These are phyloP conservation scores for Alcedo quadribrachys DNA, from an alignment of 2,797 vertebrate genomes.

Conservation along the genomic window DNA sequence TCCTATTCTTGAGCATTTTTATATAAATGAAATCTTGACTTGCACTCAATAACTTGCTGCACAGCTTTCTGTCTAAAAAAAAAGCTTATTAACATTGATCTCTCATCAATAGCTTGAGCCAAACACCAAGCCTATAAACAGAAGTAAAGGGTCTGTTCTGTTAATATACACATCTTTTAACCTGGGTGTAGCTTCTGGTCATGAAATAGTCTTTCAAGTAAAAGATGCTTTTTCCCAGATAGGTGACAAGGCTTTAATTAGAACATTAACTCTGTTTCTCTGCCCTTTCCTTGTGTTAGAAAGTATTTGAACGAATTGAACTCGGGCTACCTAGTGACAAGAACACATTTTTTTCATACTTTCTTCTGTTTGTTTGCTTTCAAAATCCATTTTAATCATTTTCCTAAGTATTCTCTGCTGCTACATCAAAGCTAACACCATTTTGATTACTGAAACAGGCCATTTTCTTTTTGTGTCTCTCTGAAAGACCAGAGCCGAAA, in stretches of 20 bases:
- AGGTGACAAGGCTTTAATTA: slow-evolving; percentile 16
- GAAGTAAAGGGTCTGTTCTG: neutral
- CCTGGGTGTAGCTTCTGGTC: neutral
- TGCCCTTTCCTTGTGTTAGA: neutral
- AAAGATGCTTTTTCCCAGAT: neutral
- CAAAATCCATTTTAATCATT: slow-evolving; percentile 14
- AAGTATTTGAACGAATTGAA: neutral
- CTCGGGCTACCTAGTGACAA: neutral
- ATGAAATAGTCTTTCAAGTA: neutral
- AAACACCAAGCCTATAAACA: neutral
- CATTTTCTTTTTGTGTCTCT: neutral
- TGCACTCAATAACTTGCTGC: neutral
- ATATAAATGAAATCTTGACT: neutral
- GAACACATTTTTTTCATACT: neutral
- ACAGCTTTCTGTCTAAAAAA: neutral
- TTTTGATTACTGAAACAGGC: neutral
- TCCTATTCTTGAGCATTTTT: neutral
- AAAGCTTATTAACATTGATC: neutral
- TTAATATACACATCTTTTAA: neutral
- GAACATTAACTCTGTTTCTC: neutral
- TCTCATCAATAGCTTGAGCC: neutral
- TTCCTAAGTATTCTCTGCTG: neutral
- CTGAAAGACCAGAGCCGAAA: neutral
- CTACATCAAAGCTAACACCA: neutral
- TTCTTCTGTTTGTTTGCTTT: neutral